Evolutionary conservation across 1,140 invertebrate species (phyloP).

Genomic region (Diachasma alloeum): DNA sequence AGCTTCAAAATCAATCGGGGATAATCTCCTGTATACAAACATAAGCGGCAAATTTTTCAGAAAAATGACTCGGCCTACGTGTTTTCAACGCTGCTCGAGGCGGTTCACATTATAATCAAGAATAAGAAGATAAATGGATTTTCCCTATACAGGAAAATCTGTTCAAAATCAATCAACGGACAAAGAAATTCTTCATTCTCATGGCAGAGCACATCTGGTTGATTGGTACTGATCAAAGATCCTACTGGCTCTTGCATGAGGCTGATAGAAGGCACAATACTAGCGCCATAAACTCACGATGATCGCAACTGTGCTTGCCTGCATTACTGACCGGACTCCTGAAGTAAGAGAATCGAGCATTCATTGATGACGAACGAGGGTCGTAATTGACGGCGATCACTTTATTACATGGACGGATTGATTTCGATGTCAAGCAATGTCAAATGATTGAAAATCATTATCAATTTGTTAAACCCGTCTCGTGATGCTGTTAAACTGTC

Average conservation of each 20-base stretch:
- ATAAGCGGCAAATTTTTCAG: too few relatives aligned
- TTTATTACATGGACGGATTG: conserved; percentile 62
- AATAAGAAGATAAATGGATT: too few relatives aligned
- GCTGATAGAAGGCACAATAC: background rate
- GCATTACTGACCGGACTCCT: background rate
- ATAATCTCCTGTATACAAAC: too few relatives aligned
- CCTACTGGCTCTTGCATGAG: background rate
- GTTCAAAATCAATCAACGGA: background rate
- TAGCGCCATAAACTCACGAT: background rate
- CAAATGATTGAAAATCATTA: conserved; percentile 60
- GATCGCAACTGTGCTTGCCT: conserved; percentile 17
- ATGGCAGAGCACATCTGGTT: background rate
- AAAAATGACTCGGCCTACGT: too few relatives aligned
- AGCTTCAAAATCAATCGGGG: too few relatives aligned
- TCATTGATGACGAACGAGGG: conserved; percentile 55
- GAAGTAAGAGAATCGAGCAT: conserved; percentile 44
- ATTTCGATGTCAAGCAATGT: conserved; percentile 63
- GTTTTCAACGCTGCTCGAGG: too few relatives aligned
- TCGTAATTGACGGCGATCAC: conserved; percentile 59
- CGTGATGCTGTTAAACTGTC: conserved; percentile 44
- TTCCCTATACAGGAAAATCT: too few relatives aligned
- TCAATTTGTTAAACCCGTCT: conserved; percentile 54
- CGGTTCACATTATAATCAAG: too few relatives aligned
- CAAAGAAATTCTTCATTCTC: background rate
- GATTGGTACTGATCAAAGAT: background rate